Conservation (phyloP, 2,113 vertebrate genomes). For the Cathartes aura region DNA sequence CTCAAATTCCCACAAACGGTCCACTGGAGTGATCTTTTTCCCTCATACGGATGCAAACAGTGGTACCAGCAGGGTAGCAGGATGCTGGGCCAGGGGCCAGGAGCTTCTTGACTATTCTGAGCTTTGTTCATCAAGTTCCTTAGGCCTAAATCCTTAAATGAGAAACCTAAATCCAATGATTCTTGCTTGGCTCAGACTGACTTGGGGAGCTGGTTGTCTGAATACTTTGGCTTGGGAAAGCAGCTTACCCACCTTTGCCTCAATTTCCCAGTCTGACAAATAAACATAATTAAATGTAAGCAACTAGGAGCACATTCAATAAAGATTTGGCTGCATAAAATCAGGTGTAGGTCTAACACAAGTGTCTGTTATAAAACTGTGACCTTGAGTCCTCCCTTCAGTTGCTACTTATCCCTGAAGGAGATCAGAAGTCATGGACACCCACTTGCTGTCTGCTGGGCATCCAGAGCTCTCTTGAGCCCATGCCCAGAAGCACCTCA, state of each 20-base stretch:
- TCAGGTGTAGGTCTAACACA: neutral
- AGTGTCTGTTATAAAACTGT: neutral
- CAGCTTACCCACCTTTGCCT: neutral
- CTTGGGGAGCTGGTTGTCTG: neutral
- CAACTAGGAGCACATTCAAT: neutral
- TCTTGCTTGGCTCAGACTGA: neutral
- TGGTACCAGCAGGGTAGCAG: neutral
- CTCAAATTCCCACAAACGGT: neutral
- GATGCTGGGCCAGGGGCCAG: neutral
- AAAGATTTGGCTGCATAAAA: neutral
- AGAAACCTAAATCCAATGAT: neutral
- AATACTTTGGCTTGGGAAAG: neutral
- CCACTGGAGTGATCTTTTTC: neutral
- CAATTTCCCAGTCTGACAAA: neutral
- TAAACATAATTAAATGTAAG: neutral
- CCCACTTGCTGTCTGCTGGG: neutral
- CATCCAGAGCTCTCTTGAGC: neutral
- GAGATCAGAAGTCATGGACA: neutral
- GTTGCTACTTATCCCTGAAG: neutral
- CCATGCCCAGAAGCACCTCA: neutral
- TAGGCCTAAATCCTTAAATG: neutral
- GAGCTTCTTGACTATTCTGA: neutral
- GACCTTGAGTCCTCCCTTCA: neutral
- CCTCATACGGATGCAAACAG: fast-evolving
- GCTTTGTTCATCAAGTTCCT: neutral